phyloP scores from a whole-genome alignment of 2,113 vertebrate species.

The Alligator mississippiensis region DNA sequence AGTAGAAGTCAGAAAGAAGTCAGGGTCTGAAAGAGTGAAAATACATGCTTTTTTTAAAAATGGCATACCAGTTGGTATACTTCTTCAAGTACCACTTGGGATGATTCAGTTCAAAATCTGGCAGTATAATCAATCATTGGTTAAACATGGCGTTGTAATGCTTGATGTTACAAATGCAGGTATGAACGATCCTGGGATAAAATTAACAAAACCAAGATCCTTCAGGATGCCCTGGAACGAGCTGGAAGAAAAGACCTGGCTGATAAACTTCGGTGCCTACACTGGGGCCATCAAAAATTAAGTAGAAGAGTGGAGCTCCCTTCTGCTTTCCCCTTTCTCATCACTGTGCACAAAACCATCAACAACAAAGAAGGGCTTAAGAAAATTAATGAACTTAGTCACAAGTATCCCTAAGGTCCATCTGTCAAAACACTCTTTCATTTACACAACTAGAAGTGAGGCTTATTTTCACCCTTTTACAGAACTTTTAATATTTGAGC shows the following conservation, averaged over 20 bases:
- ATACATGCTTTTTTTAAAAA: neutral
- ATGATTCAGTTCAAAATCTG: neutral
- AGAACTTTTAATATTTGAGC: neutral
- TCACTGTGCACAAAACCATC: constrained; percentile 80
- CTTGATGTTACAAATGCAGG: constrained; percentile 18
- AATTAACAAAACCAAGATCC: constrained; percentile 78
- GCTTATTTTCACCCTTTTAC: neutral
- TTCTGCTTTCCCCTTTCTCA: constrained; percentile 82
- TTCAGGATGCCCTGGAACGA: constrained; percentile 77
- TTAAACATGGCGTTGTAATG: accelerated
- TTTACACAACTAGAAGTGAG: neutral
- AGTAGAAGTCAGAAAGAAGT: neutral
- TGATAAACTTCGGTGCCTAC: constrained; percentile 77
- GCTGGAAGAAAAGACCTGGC: constrained; percentile 76
- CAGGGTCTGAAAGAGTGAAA: accelerated
- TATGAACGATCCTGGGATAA: constrained; percentile 74
- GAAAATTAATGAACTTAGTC: constrained; percentile 76
- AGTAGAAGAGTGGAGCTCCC: constrained; percentile 79
- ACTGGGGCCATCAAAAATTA: constrained; percentile 80
- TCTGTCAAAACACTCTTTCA: neutral
- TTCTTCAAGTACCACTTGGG: neutral
- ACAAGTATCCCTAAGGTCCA: constrained; percentile 55
- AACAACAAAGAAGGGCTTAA: constrained; percentile 77
- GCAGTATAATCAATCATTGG: accelerated
- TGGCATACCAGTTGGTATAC: accelerated